These are phyloP conservation scores for Epiblema foenella DNA, from an alignment of 2,888 invertebrate genomes.

Conservation along the genomic window DNA sequence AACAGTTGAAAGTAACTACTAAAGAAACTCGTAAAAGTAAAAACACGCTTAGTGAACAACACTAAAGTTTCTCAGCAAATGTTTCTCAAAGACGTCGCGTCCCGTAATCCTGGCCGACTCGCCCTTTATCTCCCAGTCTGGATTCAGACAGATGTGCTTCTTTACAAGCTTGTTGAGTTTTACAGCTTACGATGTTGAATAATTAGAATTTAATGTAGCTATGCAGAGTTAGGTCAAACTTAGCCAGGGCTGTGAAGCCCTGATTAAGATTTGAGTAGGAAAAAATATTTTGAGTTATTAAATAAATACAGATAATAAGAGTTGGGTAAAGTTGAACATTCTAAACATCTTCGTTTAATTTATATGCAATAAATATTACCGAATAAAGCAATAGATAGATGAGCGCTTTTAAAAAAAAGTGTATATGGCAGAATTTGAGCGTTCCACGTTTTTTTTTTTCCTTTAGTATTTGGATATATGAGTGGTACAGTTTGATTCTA, in stretches of 20 bases:
- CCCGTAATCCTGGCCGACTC: slow-evolving; percentile 23
- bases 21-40: slow-evolving; percentile 18
- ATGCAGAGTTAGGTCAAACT: not conserved
- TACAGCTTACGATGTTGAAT: slow-evolving; percentile 28
- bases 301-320: no score
- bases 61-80: slow-evolving; percentile 26
- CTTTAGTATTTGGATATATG: no score
- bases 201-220: not conserved
- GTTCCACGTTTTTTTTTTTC: no score
- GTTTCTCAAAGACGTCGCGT: slow-evolving; percentile 20
- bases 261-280: not conserved
- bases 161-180: slow-evolving; percentile 20
- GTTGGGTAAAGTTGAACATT: no score
- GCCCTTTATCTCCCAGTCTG: slow-evolving; percentile 25
- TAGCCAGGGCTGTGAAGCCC: not conserved
- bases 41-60: slow-evolving; percentile 18
- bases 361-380: no score
- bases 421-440: no score
- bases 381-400: no score
- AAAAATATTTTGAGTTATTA: no score
- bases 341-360: no score
- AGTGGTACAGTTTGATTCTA: no score
- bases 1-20: slow-evolving; percentile 4
- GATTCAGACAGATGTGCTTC: slow-evolving; percentile 29
- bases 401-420: no score